Evolutionary conservation across 1,140 invertebrate genomes (phyloP), one percentile per base, ranked within the genome.

Genomic region (Pygmarrhopalites habei): DNA sequence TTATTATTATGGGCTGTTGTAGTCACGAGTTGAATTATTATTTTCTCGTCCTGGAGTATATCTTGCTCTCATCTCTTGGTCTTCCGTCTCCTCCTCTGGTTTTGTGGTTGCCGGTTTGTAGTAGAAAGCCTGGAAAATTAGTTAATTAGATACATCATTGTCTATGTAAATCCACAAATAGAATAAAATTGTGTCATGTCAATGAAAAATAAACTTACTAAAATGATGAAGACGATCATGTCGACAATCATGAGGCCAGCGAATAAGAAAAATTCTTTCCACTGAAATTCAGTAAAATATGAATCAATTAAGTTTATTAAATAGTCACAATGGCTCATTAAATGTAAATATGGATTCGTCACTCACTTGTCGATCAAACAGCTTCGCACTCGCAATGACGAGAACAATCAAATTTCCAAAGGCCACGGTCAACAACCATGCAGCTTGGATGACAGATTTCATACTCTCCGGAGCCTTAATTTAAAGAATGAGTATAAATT

Each of bases 361-460:
- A 21, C 68, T 77, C 77, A 85, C 86, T 78, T 84, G 83, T 65
- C 81, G 77, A 2, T 81, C 68, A 70, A 87, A 85, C 25, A 81
- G 73, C 23, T 78, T 77, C 5, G 81, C 76, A 75, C 88, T 86
- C 7, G 92, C 86, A 35, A 98, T 81, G 25, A 96, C 82, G 1
- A 96, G 85, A 7, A 92, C 89, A 56, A 98, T 83, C 4, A 95
- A 75, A 76, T 98, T 95, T 23, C 95, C 95, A 72, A 93, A 81
- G 0, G 94, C 90, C 7, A 88, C 87, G 0, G 92, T 94, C 0
- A 97, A 74, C 28, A 95, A 78, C 89, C 92, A 98, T 1, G 83
- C 82, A 4, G 94, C 90, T 73, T 91, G 87, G 26, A 98, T 74
- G 0, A 98, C 82, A 0, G 92, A 90, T 73, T 94, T 96, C 92